Evolutionary conservation across 2,797 vertebrate species (phyloP).

Genomic region (Pangasius djambal): DNA sequence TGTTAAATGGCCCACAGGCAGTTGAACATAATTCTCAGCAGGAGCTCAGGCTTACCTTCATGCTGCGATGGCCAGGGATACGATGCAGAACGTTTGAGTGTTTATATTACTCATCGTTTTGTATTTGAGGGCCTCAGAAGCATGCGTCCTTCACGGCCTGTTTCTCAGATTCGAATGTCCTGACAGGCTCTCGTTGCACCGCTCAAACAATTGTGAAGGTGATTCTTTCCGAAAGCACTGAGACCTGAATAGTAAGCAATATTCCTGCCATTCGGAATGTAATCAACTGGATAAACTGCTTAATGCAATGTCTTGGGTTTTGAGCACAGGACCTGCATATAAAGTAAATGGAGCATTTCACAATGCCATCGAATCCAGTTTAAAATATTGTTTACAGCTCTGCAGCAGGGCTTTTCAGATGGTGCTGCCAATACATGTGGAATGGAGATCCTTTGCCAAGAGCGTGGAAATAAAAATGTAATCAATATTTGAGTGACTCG

Average conservation of each 20-base stretch:
- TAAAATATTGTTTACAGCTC: constrained; percentile 30
- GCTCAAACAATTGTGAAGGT: background rate
- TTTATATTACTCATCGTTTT: background rate
- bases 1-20: background rate
- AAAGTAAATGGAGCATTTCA: constrained; percentile 27
- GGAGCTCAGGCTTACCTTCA: background rate
- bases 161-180: background rate
- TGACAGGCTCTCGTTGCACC: background rate
- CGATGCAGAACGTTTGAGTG: background rate
- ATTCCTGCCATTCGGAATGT: constrained; percentile 17
- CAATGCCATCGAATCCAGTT: background rate
- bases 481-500: constrained; percentile 31
- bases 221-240: constrained; percentile 10
- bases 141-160: background rate
- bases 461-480: constrained; percentile 27
- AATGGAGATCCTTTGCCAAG: constrained; percentile 6
- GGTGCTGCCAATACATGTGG: background rate
- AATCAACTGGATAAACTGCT: constrained; percentile 40
- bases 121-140: background rate
- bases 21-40: background rate
- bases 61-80: background rate
- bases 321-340: background rate
- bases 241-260: constrained; percentile 30
- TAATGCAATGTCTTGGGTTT: background rate
- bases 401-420: background rate